These are phyloP conservation scores for Hermetia illucens DNA, from an alignment of 1,140 invertebrate genomes.

Conservation along the genomic window DNA sequence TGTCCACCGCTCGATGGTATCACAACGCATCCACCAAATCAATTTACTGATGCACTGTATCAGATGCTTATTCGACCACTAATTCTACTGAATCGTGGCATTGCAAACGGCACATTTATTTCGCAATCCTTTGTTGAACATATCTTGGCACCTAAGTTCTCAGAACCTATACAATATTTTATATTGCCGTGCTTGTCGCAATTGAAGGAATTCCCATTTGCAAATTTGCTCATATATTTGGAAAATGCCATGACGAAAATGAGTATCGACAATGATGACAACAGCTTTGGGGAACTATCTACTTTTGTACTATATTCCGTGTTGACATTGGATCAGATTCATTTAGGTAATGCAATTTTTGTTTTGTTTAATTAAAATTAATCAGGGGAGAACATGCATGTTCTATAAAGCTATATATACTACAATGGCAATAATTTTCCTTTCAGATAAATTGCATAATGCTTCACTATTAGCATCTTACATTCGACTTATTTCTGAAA, in stretches of 20 bases:
- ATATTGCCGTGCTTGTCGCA: constrained; percentile 38
- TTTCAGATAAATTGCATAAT: too few relatives aligned
- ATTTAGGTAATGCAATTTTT: constrained; percentile 47
- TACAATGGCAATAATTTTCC: too few relatives aligned
- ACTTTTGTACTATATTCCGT: constrained; percentile 43
- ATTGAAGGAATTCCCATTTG: constrained; percentile 35
- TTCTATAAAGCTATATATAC: too few relatives aligned
- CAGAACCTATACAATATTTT: constrained; percentile 39
- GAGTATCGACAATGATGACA: constrained; percentile 5
- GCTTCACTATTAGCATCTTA: too few relatives aligned
- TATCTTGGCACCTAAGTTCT: constrained; percentile 37
- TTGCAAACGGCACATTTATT: constrained; percentile 9
- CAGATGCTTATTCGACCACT: constrained; percentile 64
- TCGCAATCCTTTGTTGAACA: constrained; percentile 31
- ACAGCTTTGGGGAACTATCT: constrained; percentile 10
- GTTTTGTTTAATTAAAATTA: too few relatives aligned
- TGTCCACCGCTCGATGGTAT: constrained; percentile 56
- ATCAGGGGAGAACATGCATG: too few relatives aligned
- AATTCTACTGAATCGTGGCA: constrained; percentile 1
- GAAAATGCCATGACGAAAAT: background rate
- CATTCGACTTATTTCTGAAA: constrained; percentile 28
- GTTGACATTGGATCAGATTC: constrained; percentile 45
- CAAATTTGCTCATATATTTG: constrained; percentile 6
- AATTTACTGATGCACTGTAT: constrained; percentile 55
- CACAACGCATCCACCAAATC: constrained; percentile 53